Base-by-base conservation (phyloP, 2,797 vertebrate species). In the Liparis tanakae region DNA sequence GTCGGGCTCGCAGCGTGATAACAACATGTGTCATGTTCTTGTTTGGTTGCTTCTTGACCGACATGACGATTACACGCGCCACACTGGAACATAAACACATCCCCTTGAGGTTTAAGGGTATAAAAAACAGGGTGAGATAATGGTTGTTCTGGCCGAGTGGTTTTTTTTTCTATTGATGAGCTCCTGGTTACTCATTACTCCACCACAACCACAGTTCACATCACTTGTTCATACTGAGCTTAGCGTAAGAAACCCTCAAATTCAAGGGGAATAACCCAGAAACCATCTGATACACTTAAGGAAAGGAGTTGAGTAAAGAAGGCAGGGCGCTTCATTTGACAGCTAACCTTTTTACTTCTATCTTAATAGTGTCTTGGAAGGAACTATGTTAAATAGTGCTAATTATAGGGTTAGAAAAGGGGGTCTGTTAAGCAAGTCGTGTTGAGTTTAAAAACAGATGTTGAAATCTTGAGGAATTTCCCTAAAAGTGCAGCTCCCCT, bases 161-260 rank as follows among this genome's bases (percentile, higher is more conserved):
- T 78, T 74, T 59, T 57, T 58, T 63, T 33, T 61, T 4, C 58
- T 62, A 54, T 51, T 61, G 53, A 76, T 72, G 74, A 63, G 50
- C 39, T 64, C 22, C 62, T 51, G 20, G 70, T 79, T 77, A 80
- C 37, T 86, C 73, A 70, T 81, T 76, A 81, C 77, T 72, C 7
- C 14, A 83, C 64, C 58, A 73, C 68, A 76, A 82, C 58, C 59
- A 36, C 72, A 79, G 43, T 63, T 81, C 57, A 76, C 68, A 63
- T 54, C 46, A 68, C 48, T 61, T 71, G 41, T 72, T 81, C 46
- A 70, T 77, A 73, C n/a, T 15, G 22, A 72, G 55, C 59, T 71
- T 12, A 51, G 56, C 6, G 34, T 7, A 1, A 57, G 41, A 78
- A 80, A 77, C 18, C 18, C 67, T 60, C 30, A 0, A 63, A 60